Evolutionary conservation across 2,797 vertebrate species (phyloP).

Genomic region (Pagetopsis macropterus): DNA sequence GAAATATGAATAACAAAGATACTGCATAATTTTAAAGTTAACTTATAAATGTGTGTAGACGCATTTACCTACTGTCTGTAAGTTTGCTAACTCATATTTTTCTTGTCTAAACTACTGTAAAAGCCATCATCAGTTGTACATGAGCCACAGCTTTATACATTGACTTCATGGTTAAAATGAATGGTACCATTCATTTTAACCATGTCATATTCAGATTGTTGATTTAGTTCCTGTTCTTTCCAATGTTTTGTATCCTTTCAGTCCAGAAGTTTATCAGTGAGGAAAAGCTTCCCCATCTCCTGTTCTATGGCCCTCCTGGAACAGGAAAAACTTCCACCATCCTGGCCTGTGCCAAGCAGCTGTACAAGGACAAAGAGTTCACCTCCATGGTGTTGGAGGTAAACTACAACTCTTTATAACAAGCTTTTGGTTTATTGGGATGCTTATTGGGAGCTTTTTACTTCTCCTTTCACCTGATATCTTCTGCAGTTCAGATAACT

Average conservation of each 20-base stretch:
- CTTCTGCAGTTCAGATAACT: neutral
- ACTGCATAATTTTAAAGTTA: neutral
- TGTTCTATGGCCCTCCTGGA: slow-evolving; percentile 96
- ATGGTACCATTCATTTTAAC: neutral
- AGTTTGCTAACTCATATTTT: neutral
- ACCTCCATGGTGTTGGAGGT: slow-evolving; percentile 98
- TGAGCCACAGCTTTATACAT: neutral
- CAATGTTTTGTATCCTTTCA: slow-evolving; percentile 51
- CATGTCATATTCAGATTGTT: neutral
- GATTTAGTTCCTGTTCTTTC: neutral
- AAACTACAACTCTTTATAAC: neutral
- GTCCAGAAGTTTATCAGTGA: slow-evolving; percentile 95
- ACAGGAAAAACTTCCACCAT: slow-evolving; percentile 98
- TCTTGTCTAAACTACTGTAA: neutral
- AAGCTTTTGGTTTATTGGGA: neutral
- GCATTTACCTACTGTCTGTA: neutral
- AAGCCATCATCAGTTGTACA: rapidly evolving
- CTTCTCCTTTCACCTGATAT: neutral
- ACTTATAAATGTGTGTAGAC: neutral
- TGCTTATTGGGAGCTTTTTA: no score
- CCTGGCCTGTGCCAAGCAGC: slow-evolving; percentile 92
- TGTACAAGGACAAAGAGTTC: slow-evolving; percentile 93
- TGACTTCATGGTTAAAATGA: neutral
- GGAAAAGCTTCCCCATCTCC: slow-evolving; percentile 92
- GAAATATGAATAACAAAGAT: neutral